A percentile compares a stretch with the other conserved stretches of the same genome.
Evolutionary conservation across 1,140 invertebrate species (phyloP).

Genomic region (Charaxes varanes): DNA sequence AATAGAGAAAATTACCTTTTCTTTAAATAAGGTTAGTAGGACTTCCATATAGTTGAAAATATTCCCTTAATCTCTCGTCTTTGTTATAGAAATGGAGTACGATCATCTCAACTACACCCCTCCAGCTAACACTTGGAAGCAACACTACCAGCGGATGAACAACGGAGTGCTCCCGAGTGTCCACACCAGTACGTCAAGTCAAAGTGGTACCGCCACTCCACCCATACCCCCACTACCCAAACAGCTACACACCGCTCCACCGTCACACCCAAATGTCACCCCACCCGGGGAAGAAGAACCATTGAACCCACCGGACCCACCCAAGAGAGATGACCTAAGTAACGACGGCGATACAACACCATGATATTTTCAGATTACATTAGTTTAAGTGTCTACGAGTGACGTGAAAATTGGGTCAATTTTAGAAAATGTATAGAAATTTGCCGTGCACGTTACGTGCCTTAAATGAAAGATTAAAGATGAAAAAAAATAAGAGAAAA

Average conservation of each 20-base stretch:
- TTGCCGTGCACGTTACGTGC: no score
- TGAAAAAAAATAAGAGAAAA: no score
- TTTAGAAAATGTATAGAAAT: no score
- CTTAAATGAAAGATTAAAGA: no score
- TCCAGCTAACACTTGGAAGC: constrained; percentile 85
- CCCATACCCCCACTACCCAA: constrained; percentile 53
- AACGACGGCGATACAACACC: constrained; percentile 4
- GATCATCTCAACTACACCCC: constrained; percentile 91
- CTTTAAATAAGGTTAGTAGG: no score
- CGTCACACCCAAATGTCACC: constrained; percentile 14
- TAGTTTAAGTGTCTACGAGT: no score
- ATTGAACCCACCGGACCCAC: constrained; percentile 6
- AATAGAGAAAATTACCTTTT: no score
- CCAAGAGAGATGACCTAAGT: constrained; percentile 7
- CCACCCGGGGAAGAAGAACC: background rate
- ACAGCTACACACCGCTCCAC: constrained; percentile 24
- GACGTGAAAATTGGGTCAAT: no score
- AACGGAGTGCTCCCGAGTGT: constrained; percentile 67
- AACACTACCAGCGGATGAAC: constrained; percentile 88
- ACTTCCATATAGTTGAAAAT: no score
- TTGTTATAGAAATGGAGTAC: constrained; percentile 82
- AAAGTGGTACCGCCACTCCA: constrained; percentile 19
- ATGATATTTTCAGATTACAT: constrained; percentile 3
- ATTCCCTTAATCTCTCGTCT: background rate
- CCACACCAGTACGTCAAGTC: constrained; percentile 3